Percentiles rank a stretch among this genome's conserved stretches.
Evolutionary conservation across 2,888 invertebrate species (phyloP).

Genomic region (Leptinotarsa tumamoca): DNA sequence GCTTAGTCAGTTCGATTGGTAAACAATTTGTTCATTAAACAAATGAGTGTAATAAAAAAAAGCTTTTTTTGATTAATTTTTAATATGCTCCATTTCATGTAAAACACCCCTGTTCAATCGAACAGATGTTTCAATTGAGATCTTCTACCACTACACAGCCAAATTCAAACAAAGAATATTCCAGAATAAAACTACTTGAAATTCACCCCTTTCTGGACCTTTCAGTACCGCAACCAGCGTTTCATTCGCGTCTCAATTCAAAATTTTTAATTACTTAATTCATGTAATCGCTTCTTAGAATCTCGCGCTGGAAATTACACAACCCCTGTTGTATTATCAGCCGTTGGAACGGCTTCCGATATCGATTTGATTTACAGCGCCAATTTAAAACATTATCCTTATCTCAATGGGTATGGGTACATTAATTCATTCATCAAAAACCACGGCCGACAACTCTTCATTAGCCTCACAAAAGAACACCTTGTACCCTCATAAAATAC

Average conservation of each 20-base stretch:
- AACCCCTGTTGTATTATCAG: slow-evolving; percentile 11
- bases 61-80: too few species aligned
- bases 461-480: slow-evolving; percentile 44
- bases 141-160: too few species aligned
- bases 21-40: too few species aligned
- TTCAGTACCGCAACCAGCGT: neutral
- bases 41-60: too few species aligned
- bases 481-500: slow-evolving; percentile 57
- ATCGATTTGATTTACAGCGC: slow-evolving; percentile 15
- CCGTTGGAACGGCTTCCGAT: neutral
- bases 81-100: too few species aligned
- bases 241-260: neutral
- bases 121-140: too few species aligned
- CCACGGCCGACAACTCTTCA: slow-evolving; percentile 38
- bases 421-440: slow-evolving; percentile 39
- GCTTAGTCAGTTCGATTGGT: too few species aligned
- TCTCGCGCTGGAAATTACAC: neutral
- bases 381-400: slow-evolving; percentile 20
- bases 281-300: neutral
- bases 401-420: neutral
- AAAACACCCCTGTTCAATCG: too few species aligned
- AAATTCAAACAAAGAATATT: too few species aligned
- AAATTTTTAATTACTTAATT: slow-evolving; percentile 8
- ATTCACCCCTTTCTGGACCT: too few species aligned
- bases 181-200: too few species aligned